Conservation (phyloP, 2,113 vertebrate species). For the Nematolebias whitei region DNA sequence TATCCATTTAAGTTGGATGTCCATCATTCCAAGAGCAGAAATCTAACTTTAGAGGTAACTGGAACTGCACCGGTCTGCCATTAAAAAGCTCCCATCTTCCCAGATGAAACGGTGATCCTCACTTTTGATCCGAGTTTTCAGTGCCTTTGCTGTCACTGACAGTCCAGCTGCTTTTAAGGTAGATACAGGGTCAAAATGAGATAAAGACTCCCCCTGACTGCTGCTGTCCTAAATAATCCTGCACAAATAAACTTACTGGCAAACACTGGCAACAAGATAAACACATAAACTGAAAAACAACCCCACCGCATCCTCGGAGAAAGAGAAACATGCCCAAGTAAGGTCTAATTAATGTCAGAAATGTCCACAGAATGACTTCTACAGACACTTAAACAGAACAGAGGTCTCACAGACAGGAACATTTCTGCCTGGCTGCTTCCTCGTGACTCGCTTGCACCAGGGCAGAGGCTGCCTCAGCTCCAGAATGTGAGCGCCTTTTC, state of each 20-base stretch:
- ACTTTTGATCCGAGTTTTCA: slow-evolving; percentile 59
- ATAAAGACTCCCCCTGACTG: slow-evolving; percentile 28
- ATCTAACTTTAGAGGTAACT: no score
- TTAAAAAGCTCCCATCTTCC: slow-evolving; percentile 14
- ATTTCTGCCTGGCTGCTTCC: slow-evolving; percentile 49
- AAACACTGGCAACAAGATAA: slow-evolving; percentile 18
- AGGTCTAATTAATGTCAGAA: slow-evolving; percentile 64
- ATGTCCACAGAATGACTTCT: slow-evolving; percentile 42
- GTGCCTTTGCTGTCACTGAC: slow-evolving; percentile 37
- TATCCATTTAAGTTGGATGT: no score
- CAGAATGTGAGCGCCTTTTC: slow-evolving; percentile 32
- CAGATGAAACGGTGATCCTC: background rate
- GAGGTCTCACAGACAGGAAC: slow-evolving; percentile 32
- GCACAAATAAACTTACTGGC: slow-evolving; percentile 10
- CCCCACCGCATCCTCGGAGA: slow-evolving; percentile 8
- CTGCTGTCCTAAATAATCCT: slow-evolving; percentile 7
- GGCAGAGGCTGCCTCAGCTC: slow-evolving; percentile 26
- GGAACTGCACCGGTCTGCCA: background rate
- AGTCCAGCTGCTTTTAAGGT: slow-evolving; percentile 35
- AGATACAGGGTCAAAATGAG: slow-evolving; percentile 25
- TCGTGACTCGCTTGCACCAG: slow-evolving; percentile 57
- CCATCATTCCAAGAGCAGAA: no score
- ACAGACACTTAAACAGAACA: slow-evolving; percentile 27
- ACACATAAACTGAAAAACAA: slow-evolving; percentile 6
- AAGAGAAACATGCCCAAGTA: slow-evolving; percentile 37